A percentile compares a stretch with the other conserved stretches of the same genome.
Conservation (phyloP, 64 coral and sea anemone species). For the Montipora foliosa region DNA sequence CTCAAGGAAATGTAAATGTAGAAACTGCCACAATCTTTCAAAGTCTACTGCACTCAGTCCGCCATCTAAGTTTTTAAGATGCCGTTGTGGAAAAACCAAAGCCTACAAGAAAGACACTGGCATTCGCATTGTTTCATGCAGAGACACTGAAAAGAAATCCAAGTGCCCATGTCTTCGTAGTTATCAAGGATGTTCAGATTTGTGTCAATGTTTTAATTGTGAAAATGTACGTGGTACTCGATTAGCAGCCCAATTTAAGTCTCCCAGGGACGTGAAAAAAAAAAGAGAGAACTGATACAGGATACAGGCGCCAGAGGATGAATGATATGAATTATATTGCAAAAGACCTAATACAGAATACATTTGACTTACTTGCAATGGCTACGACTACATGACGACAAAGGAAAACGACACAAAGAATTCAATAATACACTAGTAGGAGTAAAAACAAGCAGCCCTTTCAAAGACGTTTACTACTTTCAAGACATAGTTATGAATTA, state of each 20-base stretch:
- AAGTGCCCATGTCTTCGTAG: neutral
- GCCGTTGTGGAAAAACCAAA: neutral
- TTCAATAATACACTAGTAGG: neutral
- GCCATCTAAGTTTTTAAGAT: neutral
- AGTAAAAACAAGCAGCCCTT: neutral
- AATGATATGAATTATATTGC: neutral
- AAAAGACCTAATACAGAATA: neutral
- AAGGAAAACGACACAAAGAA: neutral
- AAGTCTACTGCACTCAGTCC: neutral
- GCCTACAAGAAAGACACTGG: neutral
- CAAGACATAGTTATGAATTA: neutral
- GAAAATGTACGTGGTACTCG: neutral
- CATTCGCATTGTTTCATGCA: neutral
- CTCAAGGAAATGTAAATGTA: neutral
- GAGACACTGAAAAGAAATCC: neutral
- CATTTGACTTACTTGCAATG: neutral
- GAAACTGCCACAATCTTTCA: neutral
- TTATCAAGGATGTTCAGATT: neutral
- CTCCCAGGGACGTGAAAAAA: neutral
- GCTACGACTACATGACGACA: neutral
- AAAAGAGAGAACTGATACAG: neutral
- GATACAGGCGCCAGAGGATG: neutral
- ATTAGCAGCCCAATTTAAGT: neutral
- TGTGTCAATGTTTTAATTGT: slow-evolving; percentile 3
- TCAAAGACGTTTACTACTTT: neutral